Evolutionary conservation across 2,888 invertebrate genomes (phyloP), one percentile per base, ranked within the genome.

Genomic region (Lasioglossum lativentre): DNA sequence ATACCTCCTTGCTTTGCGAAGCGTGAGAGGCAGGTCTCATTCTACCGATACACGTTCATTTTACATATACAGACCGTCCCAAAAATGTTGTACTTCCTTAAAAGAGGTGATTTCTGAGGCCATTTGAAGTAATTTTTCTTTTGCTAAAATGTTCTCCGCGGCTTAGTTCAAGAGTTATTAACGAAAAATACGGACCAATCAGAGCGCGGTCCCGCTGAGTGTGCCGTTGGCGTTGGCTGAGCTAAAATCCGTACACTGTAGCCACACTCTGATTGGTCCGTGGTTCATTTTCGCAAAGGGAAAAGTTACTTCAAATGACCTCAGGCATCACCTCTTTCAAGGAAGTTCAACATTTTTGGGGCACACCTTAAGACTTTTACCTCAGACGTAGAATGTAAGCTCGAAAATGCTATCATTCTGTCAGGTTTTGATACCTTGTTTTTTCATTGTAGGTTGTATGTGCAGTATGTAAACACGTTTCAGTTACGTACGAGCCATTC

Each of bases 401-500:
- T 38, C 45, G 34, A 19, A n/a, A 34, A 45, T 30, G 40, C 23
- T 23, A 42, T 68, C 30, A 70, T 40, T 68, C 14, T 34, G 16
- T 34, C 34, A 19, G 16, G 27, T 66, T 30, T 66, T 63, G 19
- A 38, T 74, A 81, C 19, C 45, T 27, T 45, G 34, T 5, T 52
- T 70, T 80, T 83, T 4, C 42, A 88, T 94, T 94, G 2, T 93
- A 96, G 96, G 96, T 96, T 70, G 96, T 96, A 38, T 97, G 97
- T 91, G 96, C 96, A 4, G 95, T 95, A 70, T 97, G 97, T 92
- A 95, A 95, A 82, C 96, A 96, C 92, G 95, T 96, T 27, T 97
- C 97, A 1, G 96, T 96, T 27, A 97, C 96, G 16, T 97, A 96
- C 91, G 97, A 97, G 90, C 97, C 97, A 40, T 97, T 97, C 91